These are phyloP conservation scores for Phalacrocorax aristotelis DNA, from an alignment of 2,113 vertebrate species.

Conservation along the genomic window DNA sequence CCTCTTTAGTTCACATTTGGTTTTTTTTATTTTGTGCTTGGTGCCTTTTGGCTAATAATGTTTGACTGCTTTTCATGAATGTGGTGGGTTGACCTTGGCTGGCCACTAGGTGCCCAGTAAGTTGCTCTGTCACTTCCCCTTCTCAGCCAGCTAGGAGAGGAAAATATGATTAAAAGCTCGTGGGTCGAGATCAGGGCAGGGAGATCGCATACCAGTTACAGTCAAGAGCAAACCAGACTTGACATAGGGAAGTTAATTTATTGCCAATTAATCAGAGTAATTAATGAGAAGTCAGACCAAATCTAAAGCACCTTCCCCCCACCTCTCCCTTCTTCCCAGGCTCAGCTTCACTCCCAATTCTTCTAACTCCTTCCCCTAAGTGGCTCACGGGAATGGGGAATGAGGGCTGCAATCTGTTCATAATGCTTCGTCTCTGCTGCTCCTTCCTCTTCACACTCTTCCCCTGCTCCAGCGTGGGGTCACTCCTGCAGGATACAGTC, in stretches of 20 bases:
- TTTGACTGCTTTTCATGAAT: background rate
- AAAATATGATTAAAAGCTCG: background rate
- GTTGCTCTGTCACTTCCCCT: background rate
- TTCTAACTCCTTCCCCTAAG: background rate
- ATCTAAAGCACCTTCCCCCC: background rate
- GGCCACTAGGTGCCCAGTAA: background rate
- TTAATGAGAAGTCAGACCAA: background rate
- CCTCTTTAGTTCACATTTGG: background rate
- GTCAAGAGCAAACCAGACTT: background rate
- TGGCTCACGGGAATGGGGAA: background rate
- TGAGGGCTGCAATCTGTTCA: background rate
- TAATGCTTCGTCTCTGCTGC: accelerated
- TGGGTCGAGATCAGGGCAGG: background rate
- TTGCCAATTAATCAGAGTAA: background rate
- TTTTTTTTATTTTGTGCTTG: background rate
- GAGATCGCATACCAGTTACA: background rate
- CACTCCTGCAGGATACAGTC: background rate
- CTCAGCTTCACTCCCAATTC: background rate
- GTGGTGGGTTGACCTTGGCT: background rate
- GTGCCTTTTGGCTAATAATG: background rate
- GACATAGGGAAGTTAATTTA: background rate
- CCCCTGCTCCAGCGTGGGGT: background rate
- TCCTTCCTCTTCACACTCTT: background rate
- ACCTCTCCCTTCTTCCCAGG: background rate
- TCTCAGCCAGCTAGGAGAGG: background rate